Conservation (phyloP, 2,888 invertebrate genomes). For the Nephrotoma appendiculata region DNA sequence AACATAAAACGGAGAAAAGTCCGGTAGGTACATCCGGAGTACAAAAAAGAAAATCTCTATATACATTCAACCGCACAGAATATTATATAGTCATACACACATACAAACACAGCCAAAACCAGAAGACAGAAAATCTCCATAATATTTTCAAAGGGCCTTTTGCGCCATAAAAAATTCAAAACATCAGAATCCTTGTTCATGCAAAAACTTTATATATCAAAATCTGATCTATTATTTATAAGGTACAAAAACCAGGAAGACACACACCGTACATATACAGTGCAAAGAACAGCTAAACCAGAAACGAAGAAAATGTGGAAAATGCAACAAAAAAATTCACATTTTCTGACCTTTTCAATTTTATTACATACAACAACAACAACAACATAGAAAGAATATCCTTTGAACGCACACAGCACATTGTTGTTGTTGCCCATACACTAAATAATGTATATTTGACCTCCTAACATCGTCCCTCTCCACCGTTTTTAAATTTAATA, state of each 20-base stretch:
- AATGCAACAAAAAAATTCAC: neutral
- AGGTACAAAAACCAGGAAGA: neutral
- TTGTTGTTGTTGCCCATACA: neutral
- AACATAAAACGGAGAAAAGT: neutral
- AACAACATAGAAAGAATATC: neutral
- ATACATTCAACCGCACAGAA: neutral
- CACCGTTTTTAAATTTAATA: neutral
- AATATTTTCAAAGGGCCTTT: neutral
- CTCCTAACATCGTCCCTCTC: neutral
- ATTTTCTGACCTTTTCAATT: neutral
- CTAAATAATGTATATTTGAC: neutral
- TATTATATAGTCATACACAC: neutral
- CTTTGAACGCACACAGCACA: neutral
- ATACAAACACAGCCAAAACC: neutral
- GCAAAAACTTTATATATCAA: neutral
- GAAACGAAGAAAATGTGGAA: neutral
- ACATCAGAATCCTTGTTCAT: neutral
- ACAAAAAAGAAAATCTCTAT: neutral
- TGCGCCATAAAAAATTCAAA: neutral
- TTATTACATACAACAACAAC: neutral
- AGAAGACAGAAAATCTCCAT: neutral
- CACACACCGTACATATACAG: neutral
- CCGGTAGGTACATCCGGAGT: neutral
- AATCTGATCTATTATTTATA: neutral
- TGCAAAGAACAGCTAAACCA: neutral